phyloP scores from a whole-genome alignment of 64 coral and sea anemone species.

The Dendronephthya gigantea region DNA sequence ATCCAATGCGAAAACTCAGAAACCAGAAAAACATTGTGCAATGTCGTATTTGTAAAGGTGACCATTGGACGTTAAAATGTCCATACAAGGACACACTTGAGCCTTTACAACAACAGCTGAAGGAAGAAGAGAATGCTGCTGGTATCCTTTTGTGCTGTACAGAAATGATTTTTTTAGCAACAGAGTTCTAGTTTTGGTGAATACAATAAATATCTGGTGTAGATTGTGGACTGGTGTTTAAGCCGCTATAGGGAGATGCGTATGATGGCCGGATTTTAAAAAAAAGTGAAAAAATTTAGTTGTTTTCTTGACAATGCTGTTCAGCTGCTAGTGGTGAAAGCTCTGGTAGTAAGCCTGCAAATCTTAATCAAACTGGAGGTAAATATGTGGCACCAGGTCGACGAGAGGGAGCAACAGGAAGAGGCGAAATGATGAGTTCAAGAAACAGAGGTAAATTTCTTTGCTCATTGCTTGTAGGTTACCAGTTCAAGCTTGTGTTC shows the following conservation, averaged over 20 bases:
- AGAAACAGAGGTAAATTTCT: conserved; percentile 63
- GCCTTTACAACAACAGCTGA: conserved; percentile 67
- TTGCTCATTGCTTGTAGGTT: not conserved
- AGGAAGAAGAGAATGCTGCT: conserved; percentile 53
- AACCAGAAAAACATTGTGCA: conserved; percentile 74
- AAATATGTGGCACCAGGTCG: conserved; percentile 91
- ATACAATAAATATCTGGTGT: not conserved
- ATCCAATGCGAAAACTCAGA: conserved; percentile 69
- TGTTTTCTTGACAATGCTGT: not conserved
- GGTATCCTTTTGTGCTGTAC: conserved; percentile 47
- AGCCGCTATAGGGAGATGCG: too few species aligned
- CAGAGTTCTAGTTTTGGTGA: too few species aligned
- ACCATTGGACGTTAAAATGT: conserved; percentile 99
- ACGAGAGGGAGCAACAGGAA: conserved; percentile 60
- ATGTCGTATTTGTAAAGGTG: conserved; percentile 97
- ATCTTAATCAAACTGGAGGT: conserved; percentile 35
- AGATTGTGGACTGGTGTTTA: not conserved
- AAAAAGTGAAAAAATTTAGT: not conserved
- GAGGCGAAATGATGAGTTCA: conserved; percentile 62
- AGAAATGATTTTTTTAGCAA: too few species aligned
- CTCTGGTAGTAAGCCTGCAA: conserved; percentile 16
- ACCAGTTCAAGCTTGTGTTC: not conserved
- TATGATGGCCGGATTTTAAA: too few species aligned
- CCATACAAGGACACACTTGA: conserved; percentile 95
- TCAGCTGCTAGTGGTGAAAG: not conserved